Evolutionary conservation across 2,888 invertebrate species (phyloP).

Genomic region (Ichneumon xanthorius): DNA sequence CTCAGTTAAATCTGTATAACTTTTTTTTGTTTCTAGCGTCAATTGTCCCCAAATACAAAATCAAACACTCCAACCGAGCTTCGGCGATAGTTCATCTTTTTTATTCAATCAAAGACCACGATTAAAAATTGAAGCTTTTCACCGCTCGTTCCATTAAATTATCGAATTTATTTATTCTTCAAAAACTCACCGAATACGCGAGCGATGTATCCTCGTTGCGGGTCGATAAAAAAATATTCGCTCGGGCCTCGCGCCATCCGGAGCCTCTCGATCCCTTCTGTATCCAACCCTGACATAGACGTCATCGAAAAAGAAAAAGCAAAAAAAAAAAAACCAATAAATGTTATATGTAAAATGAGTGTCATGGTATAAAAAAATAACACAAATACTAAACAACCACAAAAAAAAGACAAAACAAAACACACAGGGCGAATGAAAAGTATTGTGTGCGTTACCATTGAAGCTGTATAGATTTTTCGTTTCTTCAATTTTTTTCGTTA

Average conservation of each 20-base stretch:
- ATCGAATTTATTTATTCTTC: background rate
- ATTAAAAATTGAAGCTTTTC: background rate
- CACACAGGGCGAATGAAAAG: slow-evolving; percentile 18
- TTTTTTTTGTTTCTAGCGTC: too few species aligned
- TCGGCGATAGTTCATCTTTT: background rate
- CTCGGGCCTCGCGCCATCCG: background rate
- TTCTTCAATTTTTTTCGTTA: background rate
- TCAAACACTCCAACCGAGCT: background rate
- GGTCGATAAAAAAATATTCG: background rate
- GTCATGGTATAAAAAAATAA: slow-evolving; percentile 61
- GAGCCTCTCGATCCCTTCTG: slow-evolving; percentile 20
- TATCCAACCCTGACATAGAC: slow-evolving; percentile 34
- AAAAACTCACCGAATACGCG: background rate
- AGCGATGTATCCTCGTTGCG: background rate
- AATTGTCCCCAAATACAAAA: background rate
- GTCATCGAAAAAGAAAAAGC: background rate
- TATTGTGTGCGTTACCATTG: slow-evolving; percentile 3
- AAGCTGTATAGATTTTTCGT: background rate
- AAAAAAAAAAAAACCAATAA: slow-evolving; percentile 36
- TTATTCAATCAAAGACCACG: background rate
- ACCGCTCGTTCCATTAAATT: background rate
- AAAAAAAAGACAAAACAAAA: slow-evolving; percentile 47
- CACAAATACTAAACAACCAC: slow-evolving; percentile 62
- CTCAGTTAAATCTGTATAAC: too few species aligned
- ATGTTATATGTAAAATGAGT: slow-evolving; percentile 72